These are phyloP conservation scores for Campylorhamphus procurvoides DNA, from an alignment of 2,113 vertebrate genomes.

Conservation along the genomic window DNA sequence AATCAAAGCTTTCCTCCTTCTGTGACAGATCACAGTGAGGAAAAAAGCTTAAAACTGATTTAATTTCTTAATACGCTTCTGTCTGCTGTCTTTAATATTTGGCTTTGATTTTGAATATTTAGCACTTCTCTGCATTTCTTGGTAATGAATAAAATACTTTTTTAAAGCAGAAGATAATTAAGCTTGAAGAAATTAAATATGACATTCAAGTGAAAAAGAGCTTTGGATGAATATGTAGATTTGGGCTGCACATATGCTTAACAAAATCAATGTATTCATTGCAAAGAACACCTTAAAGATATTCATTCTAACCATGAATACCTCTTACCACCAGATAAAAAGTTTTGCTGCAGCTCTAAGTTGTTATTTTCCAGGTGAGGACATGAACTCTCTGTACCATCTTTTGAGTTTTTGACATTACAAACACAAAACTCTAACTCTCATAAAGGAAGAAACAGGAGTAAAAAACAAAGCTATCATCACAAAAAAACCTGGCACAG, in stretches of 20 bases:
- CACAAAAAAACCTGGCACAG: background rate
- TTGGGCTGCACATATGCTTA: background rate
- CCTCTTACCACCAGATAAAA: background rate
- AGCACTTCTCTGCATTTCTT: constrained; percentile 44
- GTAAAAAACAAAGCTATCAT: background rate
- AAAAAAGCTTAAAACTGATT: constrained; percentile 54
- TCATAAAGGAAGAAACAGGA: background rate
- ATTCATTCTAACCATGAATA: background rate
- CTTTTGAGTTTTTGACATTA: background rate
- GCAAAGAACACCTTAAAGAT: background rate
- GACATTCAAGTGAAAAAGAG: constrained; percentile 48
- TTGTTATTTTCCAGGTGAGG: background rate
- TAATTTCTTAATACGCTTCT: constrained; percentile 61
- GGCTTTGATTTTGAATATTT: constrained; percentile 59
- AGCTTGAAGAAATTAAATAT: constrained; percentile 49
- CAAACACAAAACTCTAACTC: background rate
- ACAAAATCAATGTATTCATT: background rate
- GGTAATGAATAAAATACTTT: constrained; percentile 52
- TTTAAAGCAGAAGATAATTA: constrained; percentile 51
- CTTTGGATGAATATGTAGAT: constrained; percentile 42
- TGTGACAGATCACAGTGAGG: constrained; percentile 43
- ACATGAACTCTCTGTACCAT: background rate
- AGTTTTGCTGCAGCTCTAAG: background rate
- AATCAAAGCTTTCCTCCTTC: constrained; percentile 35
- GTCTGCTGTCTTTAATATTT: constrained; percentile 50